Percentiles rank a stretch among this genome's conserved stretches.
Conservation (phyloP, 2,797 vertebrate species). For the Kryptopterus vitreolus region DNA sequence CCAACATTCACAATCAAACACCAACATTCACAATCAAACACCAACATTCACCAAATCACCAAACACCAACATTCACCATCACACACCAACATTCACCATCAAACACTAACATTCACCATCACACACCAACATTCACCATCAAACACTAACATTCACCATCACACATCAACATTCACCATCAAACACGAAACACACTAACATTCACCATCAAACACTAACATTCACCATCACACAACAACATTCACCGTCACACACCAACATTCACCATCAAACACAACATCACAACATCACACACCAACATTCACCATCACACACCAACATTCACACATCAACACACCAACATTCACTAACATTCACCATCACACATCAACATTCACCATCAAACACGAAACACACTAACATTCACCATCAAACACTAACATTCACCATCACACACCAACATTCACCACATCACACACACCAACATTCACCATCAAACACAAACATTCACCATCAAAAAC, state of each 20-base stretch:
- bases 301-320: neutral
- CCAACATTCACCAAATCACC: no score
- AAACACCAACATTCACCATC: no score
- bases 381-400: neutral
- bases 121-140: neutral
- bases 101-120: no score
- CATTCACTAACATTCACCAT: neutral
- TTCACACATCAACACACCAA: no score
- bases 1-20: neutral
- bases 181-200: neutral
- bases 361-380: neutral
- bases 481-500: no score
- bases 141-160: neutral
- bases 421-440: no score
- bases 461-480: no score
- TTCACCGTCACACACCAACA: neutral
- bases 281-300: neutral
- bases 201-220: no score
- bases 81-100: no score
- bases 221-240: neutral
- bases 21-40: no score
- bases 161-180: no score
- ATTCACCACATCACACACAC: neutral
- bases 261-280: neutral
- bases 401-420: neutral